These are phyloP conservation scores for Trichechus manatus DNA, from an alignment of 2,113 vertebrate genomes.

Conservation along the genomic window DNA sequence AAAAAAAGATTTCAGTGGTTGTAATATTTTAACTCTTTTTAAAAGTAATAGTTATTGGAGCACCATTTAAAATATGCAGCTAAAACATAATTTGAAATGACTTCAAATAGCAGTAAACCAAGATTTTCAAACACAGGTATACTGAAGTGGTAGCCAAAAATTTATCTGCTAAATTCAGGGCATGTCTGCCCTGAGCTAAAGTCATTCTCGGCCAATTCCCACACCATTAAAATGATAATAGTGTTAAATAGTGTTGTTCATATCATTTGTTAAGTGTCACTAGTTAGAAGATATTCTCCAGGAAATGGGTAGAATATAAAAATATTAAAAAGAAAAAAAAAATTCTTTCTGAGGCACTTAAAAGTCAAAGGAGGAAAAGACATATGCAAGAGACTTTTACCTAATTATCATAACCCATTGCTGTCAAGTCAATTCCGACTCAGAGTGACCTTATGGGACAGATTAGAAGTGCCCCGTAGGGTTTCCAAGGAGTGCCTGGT, in stretches of 20 bases:
- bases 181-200: neutral
- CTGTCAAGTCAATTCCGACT: too few relatives aligned
- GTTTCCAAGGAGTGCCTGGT: too few relatives aligned
- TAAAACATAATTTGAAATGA: constrained; percentile 24
- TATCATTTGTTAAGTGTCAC: neutral
- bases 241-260: neutral
- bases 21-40: constrained; percentile 39
- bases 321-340: neutral
- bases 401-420: too few relatives aligned
- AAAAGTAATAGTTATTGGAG: neutral
- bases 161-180: constrained; percentile 1
- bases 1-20: constrained; percentile 2
- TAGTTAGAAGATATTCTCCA: neutral
- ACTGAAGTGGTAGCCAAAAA: neutral
- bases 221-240: constrained; percentile 1
- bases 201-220: constrained; percentile 5
- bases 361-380: neutral
- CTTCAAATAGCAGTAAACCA: neutral
- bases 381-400: neutral
- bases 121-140: neutral
- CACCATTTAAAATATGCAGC: neutral
- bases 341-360: neutral
- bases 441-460: too few relatives aligned
- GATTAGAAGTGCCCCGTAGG: too few relatives aligned
- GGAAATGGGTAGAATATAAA: neutral